A percentile compares a stretch with the other conserved stretches of the same genome.
Evolutionary conservation across 2,888 invertebrate genomes (phyloP).

Genomic region (Lasioglossum morio): DNA sequence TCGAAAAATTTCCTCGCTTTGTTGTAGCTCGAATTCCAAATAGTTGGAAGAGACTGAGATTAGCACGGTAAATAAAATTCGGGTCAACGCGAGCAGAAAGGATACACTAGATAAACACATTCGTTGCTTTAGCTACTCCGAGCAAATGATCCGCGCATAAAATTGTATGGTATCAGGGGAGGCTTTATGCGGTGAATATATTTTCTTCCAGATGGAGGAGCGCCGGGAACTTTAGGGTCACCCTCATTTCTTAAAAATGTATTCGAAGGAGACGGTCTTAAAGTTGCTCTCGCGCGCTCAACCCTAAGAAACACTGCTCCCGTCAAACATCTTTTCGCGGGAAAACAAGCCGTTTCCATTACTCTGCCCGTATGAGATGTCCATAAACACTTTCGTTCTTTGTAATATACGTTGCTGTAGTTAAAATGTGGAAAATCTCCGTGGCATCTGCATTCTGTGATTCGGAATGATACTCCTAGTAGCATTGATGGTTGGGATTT

Average conservation of each 20-base stretch:
- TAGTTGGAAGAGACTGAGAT: neutral
- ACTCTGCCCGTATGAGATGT: neutral
- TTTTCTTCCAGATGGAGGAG: conserved; percentile 16
- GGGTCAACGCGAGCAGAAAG: neutral
- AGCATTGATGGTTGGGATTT: no score
- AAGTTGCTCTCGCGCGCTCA: conserved; percentile 30
- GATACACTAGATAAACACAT: conserved; percentile 11
- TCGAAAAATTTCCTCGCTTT: neutral
- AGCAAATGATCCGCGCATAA: conserved; percentile 34
- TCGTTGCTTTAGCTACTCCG: conserved; percentile 18
- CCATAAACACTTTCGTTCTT: conserved; percentile 1
- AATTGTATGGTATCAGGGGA: conserved; percentile 19
- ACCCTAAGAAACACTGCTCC: conserved; percentile 21
- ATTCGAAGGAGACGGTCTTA: conserved; percentile 32
- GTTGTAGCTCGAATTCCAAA: neutral
- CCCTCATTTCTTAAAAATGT: conserved; percentile 52
- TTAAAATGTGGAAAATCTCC: neutral
- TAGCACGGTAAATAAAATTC: conserved; percentile 16
- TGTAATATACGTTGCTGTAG: neutral
- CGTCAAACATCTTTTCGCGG: conserved; percentile 28
- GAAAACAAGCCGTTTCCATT: conserved; percentile 5
- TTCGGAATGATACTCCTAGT: no score
- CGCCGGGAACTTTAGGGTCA: conserved; percentile 46
- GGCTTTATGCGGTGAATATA: conserved; percentile 22
- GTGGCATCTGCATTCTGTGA: neutral